phyloP scores from a whole-genome alignment of 1,140 invertebrate species.

The Cyphomyrmex costatus region DNA sequence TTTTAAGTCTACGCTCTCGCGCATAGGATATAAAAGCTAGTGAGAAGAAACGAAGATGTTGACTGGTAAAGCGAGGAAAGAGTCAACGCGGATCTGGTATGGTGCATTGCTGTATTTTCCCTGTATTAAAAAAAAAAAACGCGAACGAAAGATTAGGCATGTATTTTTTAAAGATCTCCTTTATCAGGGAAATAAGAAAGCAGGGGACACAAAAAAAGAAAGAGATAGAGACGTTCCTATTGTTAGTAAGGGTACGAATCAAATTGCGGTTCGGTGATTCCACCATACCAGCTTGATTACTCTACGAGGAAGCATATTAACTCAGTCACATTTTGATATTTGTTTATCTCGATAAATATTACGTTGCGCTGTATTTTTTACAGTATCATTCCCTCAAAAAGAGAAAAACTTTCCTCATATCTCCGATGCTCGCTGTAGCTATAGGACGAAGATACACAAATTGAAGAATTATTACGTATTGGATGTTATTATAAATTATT shows the following conservation, averaged over 20 bases:
- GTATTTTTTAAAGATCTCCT: slow-evolving; percentile 49
- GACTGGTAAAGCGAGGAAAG: not conserved
- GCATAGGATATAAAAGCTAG: slow-evolving; percentile 33
- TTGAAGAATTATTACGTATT: not conserved
- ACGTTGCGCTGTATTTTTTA: slow-evolving; percentile 12
- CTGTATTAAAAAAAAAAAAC: slow-evolving; percentile 10
- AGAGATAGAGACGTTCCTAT: not conserved
- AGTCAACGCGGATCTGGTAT: not conserved
- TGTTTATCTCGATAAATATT: slow-evolving; percentile 4
- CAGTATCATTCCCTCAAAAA: not conserved
- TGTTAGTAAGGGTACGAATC: slow-evolving; percentile 25
- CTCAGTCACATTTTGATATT: not conserved
- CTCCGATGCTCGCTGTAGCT: not conserved
- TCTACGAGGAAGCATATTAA: slow-evolving; percentile 4
- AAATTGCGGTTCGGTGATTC: slow-evolving; percentile 8
- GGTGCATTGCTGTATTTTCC: not conserved
- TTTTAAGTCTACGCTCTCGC: slow-evolving; percentile 31
- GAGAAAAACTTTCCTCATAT: not conserved
- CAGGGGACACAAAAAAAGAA: not conserved
- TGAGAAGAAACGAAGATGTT: slow-evolving; percentile 25
- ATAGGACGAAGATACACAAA: not conserved
- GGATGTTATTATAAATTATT: slow-evolving; percentile 30
- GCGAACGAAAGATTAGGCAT: slow-evolving; percentile 26
- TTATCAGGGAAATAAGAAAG: not conserved
- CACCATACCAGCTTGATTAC: slow-evolving; percentile 1